Evolutionary conservation across 2,888 invertebrate species (phyloP), one percentile per base, ranked within the genome.

Genomic region (Lasioglossum pauxillum): DNA sequence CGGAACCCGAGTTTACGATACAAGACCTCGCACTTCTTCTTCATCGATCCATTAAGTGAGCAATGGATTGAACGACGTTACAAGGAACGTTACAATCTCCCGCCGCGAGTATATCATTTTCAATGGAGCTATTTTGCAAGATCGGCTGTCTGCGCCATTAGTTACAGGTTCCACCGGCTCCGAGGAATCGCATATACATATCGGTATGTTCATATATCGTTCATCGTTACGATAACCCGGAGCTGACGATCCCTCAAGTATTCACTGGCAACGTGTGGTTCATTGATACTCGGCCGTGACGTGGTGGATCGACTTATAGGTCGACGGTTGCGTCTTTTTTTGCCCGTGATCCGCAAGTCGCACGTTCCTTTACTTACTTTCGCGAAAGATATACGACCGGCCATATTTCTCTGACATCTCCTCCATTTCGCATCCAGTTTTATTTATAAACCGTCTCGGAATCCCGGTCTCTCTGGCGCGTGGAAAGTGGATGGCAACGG

Each of bases 361-460:
- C 78, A 49, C 75, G 76, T 84, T 74, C 80, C 84, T 49, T 49
- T 57, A 49, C 53, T 69, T 74, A 76, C 76, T 80, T 80, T 49
- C 73, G 19, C 49, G 67, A 19, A 44, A 80, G 85, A 85, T 80
- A 80, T 80, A 85, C 80, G 67, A 64, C 67, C 31, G 49, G 41
- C 44, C 75, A 79, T 76, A 73, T 84, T 79, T 85, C 84, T 60
- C 73, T 23, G 73, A 27, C 73, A 38, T 67, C 73, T 16, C 14
- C 71, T 57, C 14, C 71, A 31, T 75, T 64, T 76, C 77, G 41
- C 53, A 35, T 80, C 72, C 78, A 67, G 60, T 89, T 86, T 86
- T 84, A 89, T 88, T 86, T 84, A 76, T 81, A 78, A 81, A 78
- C 81, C 35, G 71, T 75, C 53, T 31, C 14, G 53, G 80, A 78